Base-by-base conservation (phyloP, 2,113 vertebrate species). In the Picathartes gymnocephalus region DNA sequence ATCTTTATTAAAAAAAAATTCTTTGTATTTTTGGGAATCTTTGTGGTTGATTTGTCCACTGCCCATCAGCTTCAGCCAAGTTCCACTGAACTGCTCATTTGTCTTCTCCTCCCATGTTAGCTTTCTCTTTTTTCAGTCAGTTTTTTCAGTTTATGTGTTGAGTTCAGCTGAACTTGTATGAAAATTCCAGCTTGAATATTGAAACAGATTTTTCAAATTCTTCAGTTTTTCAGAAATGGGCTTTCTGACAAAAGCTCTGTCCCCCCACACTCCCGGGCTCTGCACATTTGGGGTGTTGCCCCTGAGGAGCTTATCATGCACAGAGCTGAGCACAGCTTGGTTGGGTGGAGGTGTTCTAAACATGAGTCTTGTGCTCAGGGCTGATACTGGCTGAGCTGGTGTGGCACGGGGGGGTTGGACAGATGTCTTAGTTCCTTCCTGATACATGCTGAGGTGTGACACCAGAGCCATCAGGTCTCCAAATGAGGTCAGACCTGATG, bases 311-410 rank as follows among this genome's bases (percentile, higher is more conserved):
- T 92, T 88, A 83, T 92, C 71, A 3, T 17, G 25, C 40, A 3
- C 25, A 10, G 51, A 44, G 40, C 71, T 73, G 81, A 24, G 10
- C 61, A 13, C 90, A 81, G 23, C 48, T 81, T 62, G 61, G 1
- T 31, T 60, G 78, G 93, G 72, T 91, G 93, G 54, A 40, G 61
- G 4, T 15, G 33, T 27, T 65, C 31, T 65, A 47, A 60, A 48
- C 24, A 22, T 0, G 37, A 84, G 37, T 50, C 54, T 82, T 78
- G 92, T 98, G 95, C 77, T 57, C 10, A 22, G 64, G 88, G 66
- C 86, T 96, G 96, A 96, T 97, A 94, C 4, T 25, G 84, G 33
- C 62, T 30, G 71, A 80, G 88, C 45, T 61, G 10, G 6, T 6
- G 5, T 22, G 27, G 39, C n/a, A 3, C 4, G 3, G 81, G 61